Evolutionary conservation across 2,797 vertebrate genomes (phyloP).

Genomic region (Hydrocynus forskahlii): DNA sequence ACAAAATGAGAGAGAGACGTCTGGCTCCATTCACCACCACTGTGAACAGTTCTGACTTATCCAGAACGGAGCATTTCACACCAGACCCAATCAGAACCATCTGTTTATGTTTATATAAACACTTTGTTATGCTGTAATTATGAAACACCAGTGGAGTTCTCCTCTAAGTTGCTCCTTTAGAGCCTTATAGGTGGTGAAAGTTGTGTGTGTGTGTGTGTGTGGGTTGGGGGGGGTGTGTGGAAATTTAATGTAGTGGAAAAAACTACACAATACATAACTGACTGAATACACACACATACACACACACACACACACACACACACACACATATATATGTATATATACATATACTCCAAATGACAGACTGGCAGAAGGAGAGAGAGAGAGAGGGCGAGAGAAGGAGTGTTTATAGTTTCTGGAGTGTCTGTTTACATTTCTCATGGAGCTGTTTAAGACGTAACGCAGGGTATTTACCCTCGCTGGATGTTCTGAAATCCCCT

Average conservation of each 20-base stretch:
- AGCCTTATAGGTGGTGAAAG: constrained; percentile 3
- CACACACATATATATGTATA: constrained; percentile 1
- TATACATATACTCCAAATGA: background rate
- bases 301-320: constrained; percentile 11
- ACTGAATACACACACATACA: constrained; percentile 31
- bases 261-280: constrained; percentile 69
- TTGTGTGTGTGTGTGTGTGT: constrained; percentile 24
- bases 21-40: no score
- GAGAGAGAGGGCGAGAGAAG: constrained; percentile 19
- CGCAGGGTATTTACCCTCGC: constrained; percentile 45
- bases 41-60: no score
- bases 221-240: constrained; percentile 53
- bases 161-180: no score
- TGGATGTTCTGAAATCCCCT: constrained; percentile 36
- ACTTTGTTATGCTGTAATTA: no score
- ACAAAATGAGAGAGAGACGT: no score
- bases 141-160: no score
- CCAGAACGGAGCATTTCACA: no score
- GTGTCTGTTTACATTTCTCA: constrained; percentile 67
- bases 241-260: constrained; percentile 73
- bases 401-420: constrained; percentile 69
- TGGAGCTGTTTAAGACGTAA: constrained; percentile 60
- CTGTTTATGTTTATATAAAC: no score
- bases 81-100: no score
- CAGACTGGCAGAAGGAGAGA: background rate